These are phyloP conservation scores for Alentia gelatinosa DNA, from an alignment of 2,888 invertebrate genomes.

Conservation along the genomic window DNA sequence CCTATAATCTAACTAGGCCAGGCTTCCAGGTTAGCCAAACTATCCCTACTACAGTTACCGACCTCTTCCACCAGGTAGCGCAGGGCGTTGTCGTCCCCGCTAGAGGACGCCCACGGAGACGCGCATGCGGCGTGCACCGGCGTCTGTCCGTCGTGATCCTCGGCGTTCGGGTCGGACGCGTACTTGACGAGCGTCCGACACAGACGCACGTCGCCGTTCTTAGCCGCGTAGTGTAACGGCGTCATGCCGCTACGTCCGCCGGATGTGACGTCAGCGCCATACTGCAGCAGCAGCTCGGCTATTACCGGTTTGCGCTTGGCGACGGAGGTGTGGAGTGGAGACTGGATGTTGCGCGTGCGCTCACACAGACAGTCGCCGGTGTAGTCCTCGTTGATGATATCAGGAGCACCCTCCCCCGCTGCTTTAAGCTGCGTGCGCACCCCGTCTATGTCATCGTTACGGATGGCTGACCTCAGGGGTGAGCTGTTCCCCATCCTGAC, in stretches of 20 bases:
- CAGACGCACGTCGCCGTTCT: background rate
- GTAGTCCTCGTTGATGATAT: conserved; percentile 61
- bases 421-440: conserved; percentile 31
- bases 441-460: conserved; percentile 42
- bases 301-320: conserved; percentile 22
- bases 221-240: conserved; percentile 41
- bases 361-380: conserved; percentile 57
- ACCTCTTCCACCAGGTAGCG: conserved; percentile 36
- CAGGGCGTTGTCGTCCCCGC: background rate
- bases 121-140: conserved; percentile 32
- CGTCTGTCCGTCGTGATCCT: background rate
- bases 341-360: conserved; percentile 49
- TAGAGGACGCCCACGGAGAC: background rate
- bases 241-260: conserved; percentile 31
- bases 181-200: conserved; percentile 19
- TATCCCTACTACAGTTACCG: too few relatives aligned
- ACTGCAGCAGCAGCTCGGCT: conserved; percentile 12
- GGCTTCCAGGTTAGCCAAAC: too few relatives aligned
- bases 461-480: conserved; percentile 55
- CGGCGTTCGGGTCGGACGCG: background rate
- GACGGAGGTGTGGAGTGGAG: conserved; percentile 42
- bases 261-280: conserved; percentile 43
- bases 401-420: conserved; percentile 53
- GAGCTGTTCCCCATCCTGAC: conserved; percentile 60
- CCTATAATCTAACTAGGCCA: too few relatives aligned